Conservation (phyloP, 2,113 vertebrate genomes). For the Nibea coibor region DNA sequence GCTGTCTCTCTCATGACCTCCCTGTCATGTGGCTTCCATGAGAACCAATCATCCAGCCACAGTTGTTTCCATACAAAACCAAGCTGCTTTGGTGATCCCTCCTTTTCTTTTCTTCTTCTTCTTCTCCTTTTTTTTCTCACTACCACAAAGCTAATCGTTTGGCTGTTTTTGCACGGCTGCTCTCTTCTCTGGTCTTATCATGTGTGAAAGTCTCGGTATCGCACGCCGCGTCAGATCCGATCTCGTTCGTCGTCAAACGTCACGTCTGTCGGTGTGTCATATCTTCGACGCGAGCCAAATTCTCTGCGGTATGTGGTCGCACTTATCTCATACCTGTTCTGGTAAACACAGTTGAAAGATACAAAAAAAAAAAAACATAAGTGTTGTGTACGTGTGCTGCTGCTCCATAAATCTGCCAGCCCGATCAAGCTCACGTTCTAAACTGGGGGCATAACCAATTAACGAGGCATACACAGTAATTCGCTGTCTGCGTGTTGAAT, state of each 20-base stretch:
- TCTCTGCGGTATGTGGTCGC: not conserved
- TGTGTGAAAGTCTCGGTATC: slow-evolving; percentile 51
- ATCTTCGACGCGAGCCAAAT: not conserved
- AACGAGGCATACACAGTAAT: slow-evolving; percentile 77
- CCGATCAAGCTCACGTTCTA: slow-evolving; percentile 58
- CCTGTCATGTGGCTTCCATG: slow-evolving; percentile 82
- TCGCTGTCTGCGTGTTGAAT: slow-evolving; percentile 78
- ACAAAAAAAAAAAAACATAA: slow-evolving; percentile 19
- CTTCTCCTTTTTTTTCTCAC: slow-evolving; percentile 3
- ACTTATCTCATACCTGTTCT: slow-evolving; percentile 25
- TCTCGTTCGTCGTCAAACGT: slow-evolving; percentile 1
- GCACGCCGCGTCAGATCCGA: slow-evolving; percentile 14
- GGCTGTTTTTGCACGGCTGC: slow-evolving; percentile 58
- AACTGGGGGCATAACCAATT: slow-evolving; percentile 77
- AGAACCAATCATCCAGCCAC: slow-evolving; percentile 79
- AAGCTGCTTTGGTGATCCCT: slow-evolving; percentile 72
- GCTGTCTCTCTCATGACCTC: slow-evolving; percentile 80
- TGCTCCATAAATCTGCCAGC: slow-evolving; percentile 72
- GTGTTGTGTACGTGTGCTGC: slow-evolving; percentile 34
- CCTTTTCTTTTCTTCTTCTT: slow-evolving; percentile 38
- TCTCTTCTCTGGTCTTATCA: slow-evolving; percentile 51
- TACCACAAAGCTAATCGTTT: slow-evolving; percentile 72
- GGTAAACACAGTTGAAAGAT: slow-evolving; percentile 32
- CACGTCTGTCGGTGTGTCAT: not conserved
- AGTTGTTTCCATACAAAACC: slow-evolving; percentile 83